Base-by-base conservation (phyloP, 1,140 invertebrate genomes). In the Colletes latitarsis region DNA sequence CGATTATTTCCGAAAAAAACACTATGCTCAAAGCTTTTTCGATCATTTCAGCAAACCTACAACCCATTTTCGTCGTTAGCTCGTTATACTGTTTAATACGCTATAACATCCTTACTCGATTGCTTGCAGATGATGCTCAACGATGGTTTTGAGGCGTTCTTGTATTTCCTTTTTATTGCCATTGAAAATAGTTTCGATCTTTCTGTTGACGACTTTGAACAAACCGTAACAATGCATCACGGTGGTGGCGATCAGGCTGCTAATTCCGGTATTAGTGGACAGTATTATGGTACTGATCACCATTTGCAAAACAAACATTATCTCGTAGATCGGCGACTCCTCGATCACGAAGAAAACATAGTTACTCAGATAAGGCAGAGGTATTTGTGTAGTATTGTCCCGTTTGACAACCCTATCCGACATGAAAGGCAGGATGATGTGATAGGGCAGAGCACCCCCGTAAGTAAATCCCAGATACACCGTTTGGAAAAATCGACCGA, bases 1-100 rank as follows among this genome's bases (percentile, higher is more conserved):
- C 91, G 58, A 91, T 69, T 88, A 92, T 92, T 84, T 93, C 92
- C 43, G 88, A 91, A 12, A 93, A 78, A 72, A 92, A 92, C 1
- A 93, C 91, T 19, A 91, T 71, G 71, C 89, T 92, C 9, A 92
- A 78, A 8, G 89, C 78, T 21, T 89, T 82, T 71, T 92, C 92
- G 43, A 93, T 88, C 69, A 80, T 89, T 43, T 88, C 88, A 8
- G 92, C 89, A 58, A 90, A 93, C 67, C 92, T 92, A 55, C 9
- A 87, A 88, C 55, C 15, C 57, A 75, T 75, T 64, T 57, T 30
- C 70, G 62, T 30, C 12, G 53, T 49, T 49, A 49, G 43, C 6
- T 46, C 6, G 9, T 46, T 46, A 46, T 12, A 12, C 10, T 49
- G 10, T 49, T 10, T 0, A 49, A 49, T 49, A 49, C 10, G 10